A percentile compares a stretch with the other conserved stretches of the same genome.
These are phyloP conservation scores for Ctenomys sociabilis DNA, from an alignment of 2,113 vertebrate species.

Conservation along the genomic window DNA sequence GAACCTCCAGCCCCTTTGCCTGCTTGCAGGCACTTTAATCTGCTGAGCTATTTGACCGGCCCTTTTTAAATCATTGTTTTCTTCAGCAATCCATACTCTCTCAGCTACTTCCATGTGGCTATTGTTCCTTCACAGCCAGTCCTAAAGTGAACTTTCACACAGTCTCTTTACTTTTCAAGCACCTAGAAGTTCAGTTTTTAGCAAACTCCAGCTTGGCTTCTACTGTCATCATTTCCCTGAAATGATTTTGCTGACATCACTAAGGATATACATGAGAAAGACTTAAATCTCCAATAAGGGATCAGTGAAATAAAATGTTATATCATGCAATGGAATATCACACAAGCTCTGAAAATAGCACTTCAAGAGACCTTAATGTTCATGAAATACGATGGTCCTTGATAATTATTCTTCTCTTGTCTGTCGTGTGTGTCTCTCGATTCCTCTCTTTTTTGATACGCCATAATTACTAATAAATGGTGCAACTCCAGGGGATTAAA, in stretches of 20 bases:
- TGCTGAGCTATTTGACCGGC: too few species aligned
- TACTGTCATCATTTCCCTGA: not conserved
- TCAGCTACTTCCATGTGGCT: not conserved
- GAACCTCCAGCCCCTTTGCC: too few species aligned
- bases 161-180: not conserved
- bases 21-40: too few species aligned
- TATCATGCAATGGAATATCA: not conserved
- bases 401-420: not conserved
- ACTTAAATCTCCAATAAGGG: not conserved
- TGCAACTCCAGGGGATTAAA: not conserved
- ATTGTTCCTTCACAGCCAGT: not conserved
- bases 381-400: not conserved
- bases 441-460: not conserved
- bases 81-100: not conserved
- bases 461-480: not conserved
- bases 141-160: not conserved
- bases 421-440: not conserved
- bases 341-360: not conserved
- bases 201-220: not conserved
- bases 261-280: not conserved
- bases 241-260: not conserved
- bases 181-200: not conserved
- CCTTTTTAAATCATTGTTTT: too few species aligned
- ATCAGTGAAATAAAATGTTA: conserved; percentile 28
- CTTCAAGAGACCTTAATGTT: not conserved